Conservation (phyloP, 2,113 vertebrate genomes). For the Nothobranchius kuhntae region DNA sequence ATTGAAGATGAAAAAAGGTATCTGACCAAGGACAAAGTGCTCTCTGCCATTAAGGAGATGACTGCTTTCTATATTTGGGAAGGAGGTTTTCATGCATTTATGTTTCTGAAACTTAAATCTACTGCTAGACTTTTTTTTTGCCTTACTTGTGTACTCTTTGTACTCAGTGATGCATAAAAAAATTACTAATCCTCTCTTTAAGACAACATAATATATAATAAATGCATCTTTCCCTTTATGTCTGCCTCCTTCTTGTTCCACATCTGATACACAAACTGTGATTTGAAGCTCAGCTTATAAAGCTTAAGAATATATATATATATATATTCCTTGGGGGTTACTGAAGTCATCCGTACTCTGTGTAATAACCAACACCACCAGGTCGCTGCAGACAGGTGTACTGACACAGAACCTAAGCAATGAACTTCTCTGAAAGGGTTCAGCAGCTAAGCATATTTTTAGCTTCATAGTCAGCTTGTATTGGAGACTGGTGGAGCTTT, state of each 20-base stretch:
- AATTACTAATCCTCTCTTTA: too few relatives aligned
- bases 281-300: not conserved
- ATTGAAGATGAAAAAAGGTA: conserved; percentile 31
- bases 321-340: not conserved
- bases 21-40: conserved; percentile 9
- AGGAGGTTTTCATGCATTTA: too few relatives aligned
- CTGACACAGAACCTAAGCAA: not conserved
- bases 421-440: not conserved
- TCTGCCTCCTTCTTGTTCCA: too few relatives aligned
- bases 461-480: not conserved
- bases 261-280: not conserved
- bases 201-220: too few relatives aligned
- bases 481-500: not conserved
- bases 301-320: not conserved
- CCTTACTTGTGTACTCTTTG: too few relatives aligned
- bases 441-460: not conserved
- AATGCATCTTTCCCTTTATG: too few relatives aligned
- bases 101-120: too few relatives aligned
- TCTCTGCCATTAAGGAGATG: conserved; percentile 24
- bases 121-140: too few relatives aligned
- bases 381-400: not conserved
- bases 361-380: not conserved
- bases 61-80: conserved; percentile 14
- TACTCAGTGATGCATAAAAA: too few relatives aligned
- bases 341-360: not conserved